Percentiles rank a stretch among this genome's conserved stretches.
phyloP scores from a whole-genome alignment of 2,113 vertebrate genomes.

The Zosterops lateralis region DNA sequence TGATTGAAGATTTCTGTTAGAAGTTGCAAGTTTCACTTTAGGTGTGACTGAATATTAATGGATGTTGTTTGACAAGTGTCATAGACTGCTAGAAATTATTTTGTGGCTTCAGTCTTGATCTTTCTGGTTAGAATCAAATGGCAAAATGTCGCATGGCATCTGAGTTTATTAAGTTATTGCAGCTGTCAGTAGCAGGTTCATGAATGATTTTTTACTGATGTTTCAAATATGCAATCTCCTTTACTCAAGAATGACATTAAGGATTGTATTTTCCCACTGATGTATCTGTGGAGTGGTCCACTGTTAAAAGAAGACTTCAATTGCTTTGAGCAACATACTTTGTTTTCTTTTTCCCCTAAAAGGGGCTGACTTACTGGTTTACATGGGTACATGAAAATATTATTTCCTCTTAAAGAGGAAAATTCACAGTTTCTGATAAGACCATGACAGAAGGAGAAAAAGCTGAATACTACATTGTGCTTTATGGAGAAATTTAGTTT shows the following conservation, averaged over 20 bases:
- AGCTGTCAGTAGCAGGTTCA: neutral
- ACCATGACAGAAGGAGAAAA: neutral
- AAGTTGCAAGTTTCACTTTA: neutral
- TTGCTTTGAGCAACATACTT: neutral
- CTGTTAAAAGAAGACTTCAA: neutral
- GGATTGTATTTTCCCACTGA: neutral
- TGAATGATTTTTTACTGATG: neutral
- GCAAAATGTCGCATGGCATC: neutral
- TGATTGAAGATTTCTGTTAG: neutral
- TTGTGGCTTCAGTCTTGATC: neutral
- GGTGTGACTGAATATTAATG: neutral
- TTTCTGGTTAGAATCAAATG: neutral
- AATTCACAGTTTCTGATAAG: neutral
- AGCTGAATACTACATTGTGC: neutral
- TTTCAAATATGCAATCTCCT: neutral
- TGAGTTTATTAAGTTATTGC: neutral
- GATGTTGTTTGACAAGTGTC: neutral
- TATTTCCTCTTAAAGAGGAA: neutral
- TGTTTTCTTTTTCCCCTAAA: neutral
- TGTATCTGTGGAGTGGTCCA: neutral
- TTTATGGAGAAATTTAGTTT: neutral
- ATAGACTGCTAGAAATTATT: neutral
- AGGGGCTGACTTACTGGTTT: neutral
- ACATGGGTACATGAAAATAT: neutral
- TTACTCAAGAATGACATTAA: neutral